Percentiles rank a stretch among this genome's conserved stretches.
phyloP scores from a whole-genome alignment of 2,113 vertebrate genomes.

The Thalassarche chlororhynchos region DNA sequence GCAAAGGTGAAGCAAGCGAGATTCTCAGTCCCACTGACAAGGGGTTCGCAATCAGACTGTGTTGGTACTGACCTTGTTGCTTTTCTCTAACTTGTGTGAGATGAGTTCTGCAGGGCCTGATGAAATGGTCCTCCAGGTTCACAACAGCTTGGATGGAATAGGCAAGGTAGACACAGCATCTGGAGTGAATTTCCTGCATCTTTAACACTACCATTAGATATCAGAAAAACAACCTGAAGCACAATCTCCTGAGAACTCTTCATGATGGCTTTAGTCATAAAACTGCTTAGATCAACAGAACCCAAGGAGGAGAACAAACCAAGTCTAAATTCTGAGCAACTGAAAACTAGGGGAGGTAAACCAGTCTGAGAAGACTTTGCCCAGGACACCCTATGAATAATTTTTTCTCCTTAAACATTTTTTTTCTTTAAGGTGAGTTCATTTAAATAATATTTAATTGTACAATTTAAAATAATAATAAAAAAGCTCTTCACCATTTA shows the following conservation, averaged over 20 bases:
- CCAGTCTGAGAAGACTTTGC: neutral
- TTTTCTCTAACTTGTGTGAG: neutral
- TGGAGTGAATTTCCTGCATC: neutral
- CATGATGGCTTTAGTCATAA: neutral
- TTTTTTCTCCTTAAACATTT: neutral
- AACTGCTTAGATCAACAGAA: neutral
- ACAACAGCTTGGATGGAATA: neutral
- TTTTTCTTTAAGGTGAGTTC: neutral
- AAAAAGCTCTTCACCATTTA: neutral
- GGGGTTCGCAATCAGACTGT: neutral
- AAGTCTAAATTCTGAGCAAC: neutral
- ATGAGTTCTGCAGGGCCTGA: neutral
- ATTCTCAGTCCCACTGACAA: neutral
- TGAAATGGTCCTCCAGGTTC: neutral
- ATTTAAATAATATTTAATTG: neutral
- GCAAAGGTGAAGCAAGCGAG: neutral
- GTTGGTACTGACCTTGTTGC: neutral
- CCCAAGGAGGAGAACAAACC: neutral
- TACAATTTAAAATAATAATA: neutral
- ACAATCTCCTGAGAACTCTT: neutral
- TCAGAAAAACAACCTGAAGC: neutral
- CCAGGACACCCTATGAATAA: neutral
- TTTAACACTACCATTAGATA: neutral
- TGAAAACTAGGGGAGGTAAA: neutral
- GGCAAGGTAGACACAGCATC: neutral